These are phyloP conservation scores for Apostichopus japonicus DNA, from an alignment of 35 echinoderm and acorn worm genomes.

Conservation along the genomic window DNA sequence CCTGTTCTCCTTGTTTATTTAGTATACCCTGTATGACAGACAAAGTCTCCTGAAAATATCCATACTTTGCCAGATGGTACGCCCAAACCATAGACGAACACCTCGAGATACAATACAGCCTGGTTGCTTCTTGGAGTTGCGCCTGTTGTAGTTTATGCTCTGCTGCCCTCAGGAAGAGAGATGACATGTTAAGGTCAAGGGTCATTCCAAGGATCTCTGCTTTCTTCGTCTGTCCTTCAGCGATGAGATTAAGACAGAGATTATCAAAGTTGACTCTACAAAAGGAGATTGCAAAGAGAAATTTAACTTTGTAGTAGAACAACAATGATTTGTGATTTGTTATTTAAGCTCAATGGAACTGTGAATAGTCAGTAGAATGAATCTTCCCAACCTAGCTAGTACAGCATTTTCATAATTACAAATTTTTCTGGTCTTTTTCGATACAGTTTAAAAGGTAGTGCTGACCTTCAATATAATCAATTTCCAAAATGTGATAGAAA, in stretches of 20 bases:
- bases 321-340: conserved; percentile 62
- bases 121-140: conserved; percentile 67
- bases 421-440: no score
- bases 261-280: conserved; percentile 71
- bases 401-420: no score
- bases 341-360: neutral
- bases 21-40: conserved; percentile 58
- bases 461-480: no score
- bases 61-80: conserved; percentile 57
- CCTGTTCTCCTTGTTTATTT: conserved; percentile 56
- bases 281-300: neutral
- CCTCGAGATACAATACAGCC: conserved; percentile 71
- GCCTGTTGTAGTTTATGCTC: conserved; percentile 67
- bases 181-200: conserved; percentile 73
- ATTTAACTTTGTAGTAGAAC: conserved; percentile 35
- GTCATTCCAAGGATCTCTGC: conserved; percentile 90
- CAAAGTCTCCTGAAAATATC: conserved; percentile 66
- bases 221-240: conserved; percentile 33
- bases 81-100: conserved; percentile 62
- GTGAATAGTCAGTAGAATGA: neutral
- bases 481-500: no score
- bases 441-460: no score
- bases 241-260: conserved; percentile 69
- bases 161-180: conserved; percentile 75
- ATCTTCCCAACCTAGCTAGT: neutral